Evolutionary conservation across 2,888 invertebrate genomes (phyloP).

Genomic region (Drosophila borborema): DNA sequence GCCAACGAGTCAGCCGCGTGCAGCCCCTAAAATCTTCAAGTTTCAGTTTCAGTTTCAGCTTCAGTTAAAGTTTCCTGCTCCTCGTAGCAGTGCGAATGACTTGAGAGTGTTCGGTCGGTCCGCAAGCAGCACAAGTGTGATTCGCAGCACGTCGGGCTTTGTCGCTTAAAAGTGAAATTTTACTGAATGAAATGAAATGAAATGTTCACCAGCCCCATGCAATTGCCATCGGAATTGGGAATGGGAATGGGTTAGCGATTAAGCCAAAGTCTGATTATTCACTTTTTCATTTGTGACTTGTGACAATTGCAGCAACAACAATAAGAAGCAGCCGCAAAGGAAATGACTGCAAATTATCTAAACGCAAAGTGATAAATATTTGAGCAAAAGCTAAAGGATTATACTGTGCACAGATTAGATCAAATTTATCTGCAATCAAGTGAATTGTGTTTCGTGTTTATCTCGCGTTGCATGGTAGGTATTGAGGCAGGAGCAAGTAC

Average conservation of each 20-base stretch:
- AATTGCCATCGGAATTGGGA: constrained; percentile 44
- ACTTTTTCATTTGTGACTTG: constrained; percentile 27
- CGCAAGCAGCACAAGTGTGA: constrained; percentile 36
- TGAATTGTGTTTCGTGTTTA: constrained; percentile 10
- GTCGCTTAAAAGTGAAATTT: constrained; percentile 79
- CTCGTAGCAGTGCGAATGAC: constrained; percentile 55
- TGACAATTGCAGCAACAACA: constrained; percentile 40
- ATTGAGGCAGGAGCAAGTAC: background rate
- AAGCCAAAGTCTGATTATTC: constrained; percentile 33
- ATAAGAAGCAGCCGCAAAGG: constrained; percentile 27
- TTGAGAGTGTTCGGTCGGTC: constrained; percentile 34
- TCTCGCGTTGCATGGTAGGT: constrained; percentile 68
- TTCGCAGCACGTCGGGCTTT: constrained; percentile 35
- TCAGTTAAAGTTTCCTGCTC: constrained; percentile 58
- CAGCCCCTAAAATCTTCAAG: background rate
- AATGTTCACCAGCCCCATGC: constrained; percentile 44
- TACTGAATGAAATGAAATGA: constrained; percentile 70
- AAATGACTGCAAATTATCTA: constrained; percentile 55
- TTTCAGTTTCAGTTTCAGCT: background rate
- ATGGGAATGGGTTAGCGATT: constrained; percentile 25
- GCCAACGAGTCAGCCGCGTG: constrained; percentile 19
- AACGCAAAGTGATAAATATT: constrained; percentile 21
- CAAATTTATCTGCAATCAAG: background rate
- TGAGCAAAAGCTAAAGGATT: constrained; percentile 33
- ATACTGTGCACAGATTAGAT: background rate